Evolutionary conservation across 2,113 vertebrate genomes (phyloP), one percentile per base, ranked within the genome.

Genomic region (Phaethon lepturus): DNA sequence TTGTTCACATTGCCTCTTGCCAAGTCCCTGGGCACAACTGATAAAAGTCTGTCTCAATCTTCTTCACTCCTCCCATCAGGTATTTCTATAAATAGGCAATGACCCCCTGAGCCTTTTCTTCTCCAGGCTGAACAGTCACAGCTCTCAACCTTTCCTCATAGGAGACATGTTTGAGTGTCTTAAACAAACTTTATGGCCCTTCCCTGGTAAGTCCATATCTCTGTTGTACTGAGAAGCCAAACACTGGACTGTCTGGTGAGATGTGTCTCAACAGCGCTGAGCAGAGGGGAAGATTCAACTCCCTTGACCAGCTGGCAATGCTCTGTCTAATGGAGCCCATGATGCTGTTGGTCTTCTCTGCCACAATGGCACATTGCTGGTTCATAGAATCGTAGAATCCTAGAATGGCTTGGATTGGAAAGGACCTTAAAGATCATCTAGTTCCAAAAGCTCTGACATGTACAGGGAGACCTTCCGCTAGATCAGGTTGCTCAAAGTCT

Each of bases 271-370:
- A 4, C 9, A 60, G 14, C 16, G 33, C 10, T 45, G n/a, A 66
- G n/a, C 11, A 75, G 60, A 67, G 14, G 44, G 60, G 33, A 64
- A 64, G 22, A 17, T 9, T 49, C 53, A 25, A 26, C 50, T 56
- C 13, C 33, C 26, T 74, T 4, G 6, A 17, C 31, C 4, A 2
- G 18, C 9, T 55, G 26, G n/a, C 28, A 75, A 26, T 1, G 2
- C 10, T 40, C 40, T 45, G 62, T 19, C 9, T 75, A 58, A 58
- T n/a, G 28, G 11, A 49, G 42, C 11, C n/a, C 23, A 6, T n/a
- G 83, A 75, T 35, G 10, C 13, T 49, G 9, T 23, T 66, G 83
- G 10, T 14, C 17, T 24, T 7, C 20, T 47, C 17, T 58, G 17
- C 7, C 19, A 10, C 11, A 49, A 15, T 33, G 52, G 7, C 29